Percentiles rank a stretch among this genome's conserved stretches.
Conservation (phyloP, 1,140 invertebrate genomes). For the Drosophila pachea region DNA sequence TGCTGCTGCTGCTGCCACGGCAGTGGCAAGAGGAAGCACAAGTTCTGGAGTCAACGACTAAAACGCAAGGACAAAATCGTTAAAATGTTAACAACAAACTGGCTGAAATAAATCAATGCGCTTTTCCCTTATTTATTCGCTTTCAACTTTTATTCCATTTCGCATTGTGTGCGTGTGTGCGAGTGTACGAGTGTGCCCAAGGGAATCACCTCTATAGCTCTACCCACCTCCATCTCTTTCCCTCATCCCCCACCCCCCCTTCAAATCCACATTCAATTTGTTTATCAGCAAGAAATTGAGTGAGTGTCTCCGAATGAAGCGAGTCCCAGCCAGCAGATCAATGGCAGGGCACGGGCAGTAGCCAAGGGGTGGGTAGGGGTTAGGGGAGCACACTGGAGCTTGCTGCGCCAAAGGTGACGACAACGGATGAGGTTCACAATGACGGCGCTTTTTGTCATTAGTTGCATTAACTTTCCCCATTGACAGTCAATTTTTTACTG, state of each 20-base stretch:
- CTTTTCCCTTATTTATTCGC: slow-evolving; percentile 73
- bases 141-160: slow-evolving; percentile 67
- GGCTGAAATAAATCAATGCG: slow-evolving; percentile 75
- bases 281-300: slow-evolving; percentile 75
- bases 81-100: slow-evolving; percentile 76
- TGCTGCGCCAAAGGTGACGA: slow-evolving; percentile 15
- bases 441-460: slow-evolving; percentile 63
- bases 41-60: slow-evolving; percentile 25
- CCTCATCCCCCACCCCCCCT: not conserved
- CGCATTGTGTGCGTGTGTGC: slow-evolving; percentile 19
- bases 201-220: slow-evolving; percentile 16
- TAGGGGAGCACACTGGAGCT: not conserved
- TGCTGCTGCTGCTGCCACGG: not conserved
- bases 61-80: slow-evolving; percentile 76
- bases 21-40: slow-evolving; percentile 6
- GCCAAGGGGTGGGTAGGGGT: too few species aligned
- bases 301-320: slow-evolving; percentile 73
- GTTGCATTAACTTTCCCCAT: slow-evolving; percentile 71
- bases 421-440: slow-evolving; percentile 14
- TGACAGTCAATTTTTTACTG: slow-evolving; percentile 67
- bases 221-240: not conserved
- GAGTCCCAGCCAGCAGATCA: slow-evolving; percentile 11
- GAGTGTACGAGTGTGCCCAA: slow-evolving; percentile 33
- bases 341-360: too few species aligned
- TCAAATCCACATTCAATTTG: slow-evolving; percentile 71